phyloP scores from a whole-genome alignment of 2,113 vertebrate species.

The Bolborhynchus lineola region DNA sequence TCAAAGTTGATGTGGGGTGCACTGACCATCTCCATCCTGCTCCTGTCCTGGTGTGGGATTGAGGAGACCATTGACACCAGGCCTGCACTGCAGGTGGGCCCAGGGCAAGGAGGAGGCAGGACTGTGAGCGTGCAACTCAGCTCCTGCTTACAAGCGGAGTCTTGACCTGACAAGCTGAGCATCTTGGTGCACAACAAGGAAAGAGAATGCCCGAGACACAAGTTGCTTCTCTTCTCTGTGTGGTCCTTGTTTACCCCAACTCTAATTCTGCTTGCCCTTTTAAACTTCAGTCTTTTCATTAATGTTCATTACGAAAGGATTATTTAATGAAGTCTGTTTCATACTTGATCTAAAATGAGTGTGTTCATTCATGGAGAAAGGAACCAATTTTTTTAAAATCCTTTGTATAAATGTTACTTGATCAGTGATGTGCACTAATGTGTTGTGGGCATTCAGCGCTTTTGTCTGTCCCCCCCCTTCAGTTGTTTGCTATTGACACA shows the following conservation, averaged over 20 bases:
- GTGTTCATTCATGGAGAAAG: conserved; percentile 56
- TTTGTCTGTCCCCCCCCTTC: conserved; percentile 10
- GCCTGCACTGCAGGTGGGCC: background rate
- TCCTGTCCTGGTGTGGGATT: background rate
- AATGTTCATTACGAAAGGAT: background rate
- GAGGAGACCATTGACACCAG: background rate
- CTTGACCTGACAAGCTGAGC: background rate
- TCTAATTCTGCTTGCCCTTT: background rate
- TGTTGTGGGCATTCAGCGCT: conserved; percentile 67
- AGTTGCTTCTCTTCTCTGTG: background rate
- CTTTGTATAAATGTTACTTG: conserved; percentile 58
- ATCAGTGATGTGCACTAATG: conserved; percentile 69
- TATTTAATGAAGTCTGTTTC: conserved; percentile 13
- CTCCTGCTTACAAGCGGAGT: background rate
- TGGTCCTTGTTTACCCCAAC: background rate
- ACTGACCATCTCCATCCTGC: conserved; percentile 14
- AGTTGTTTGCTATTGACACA: conserved; percentile 71
- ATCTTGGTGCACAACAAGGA: background rate
- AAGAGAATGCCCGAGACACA: background rate
- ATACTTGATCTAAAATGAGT: conserved; percentile 25
- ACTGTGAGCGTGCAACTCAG: background rate
- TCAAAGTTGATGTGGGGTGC: background rate
- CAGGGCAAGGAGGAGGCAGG: background rate
- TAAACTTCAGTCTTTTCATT: background rate
- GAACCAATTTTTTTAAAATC: conserved; percentile 59